Evolutionary conservation across 92 coral and sea anemone genomes (phyloP), one percentile per base, ranked within the genome.

Genomic region (Siderastrea radians): DNA sequence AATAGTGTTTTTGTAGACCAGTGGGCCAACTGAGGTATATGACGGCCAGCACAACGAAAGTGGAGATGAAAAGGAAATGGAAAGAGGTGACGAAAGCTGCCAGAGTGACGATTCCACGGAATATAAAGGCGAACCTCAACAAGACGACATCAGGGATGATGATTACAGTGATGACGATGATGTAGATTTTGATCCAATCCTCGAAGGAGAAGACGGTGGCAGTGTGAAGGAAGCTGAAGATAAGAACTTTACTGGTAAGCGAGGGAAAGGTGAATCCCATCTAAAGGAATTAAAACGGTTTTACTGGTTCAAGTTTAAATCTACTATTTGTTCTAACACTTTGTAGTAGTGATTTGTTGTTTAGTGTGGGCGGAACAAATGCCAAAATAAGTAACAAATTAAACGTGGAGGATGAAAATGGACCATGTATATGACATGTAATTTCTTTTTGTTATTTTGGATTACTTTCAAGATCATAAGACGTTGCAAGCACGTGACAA

Each of bases 51-150:
- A 26, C 13, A 14, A 52, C 44, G 73, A 66, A 10, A 60, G 53
- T 26, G 83, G 50, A 1, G 68, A 54, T 17, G 89, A 16, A 77
- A 45, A 47, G 5, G 83, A 67, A 44, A 50, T 43, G 8, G 87
- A 15, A n/a, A 49, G 43, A 5, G 68, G 54, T 2, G 65, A 68
- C 1, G 83, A 85, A 15, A 77, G 49, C 46, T 16, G 49, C 8
- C 66, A 11, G 2, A 68, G 83, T 46, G 84, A 68, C 6, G 89
- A 85, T 53, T 47, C 44, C 4, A 67, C 17, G 76, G 76, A 55
- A 6, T 6, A 57, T 12, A 16, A 19, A 12, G 55, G 7, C 13
- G 74, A 66, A 3, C 16, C 59, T 5, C 17, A 1, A 26, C 49
- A 54, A 47, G 72, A 73, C 8, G 81, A 74, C 62, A 14, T 8